Percentiles rank a stretch among this genome's conserved stretches.
Conservation (phyloP, 2,888 invertebrate species). For the Linnaemya tessellans region DNA sequence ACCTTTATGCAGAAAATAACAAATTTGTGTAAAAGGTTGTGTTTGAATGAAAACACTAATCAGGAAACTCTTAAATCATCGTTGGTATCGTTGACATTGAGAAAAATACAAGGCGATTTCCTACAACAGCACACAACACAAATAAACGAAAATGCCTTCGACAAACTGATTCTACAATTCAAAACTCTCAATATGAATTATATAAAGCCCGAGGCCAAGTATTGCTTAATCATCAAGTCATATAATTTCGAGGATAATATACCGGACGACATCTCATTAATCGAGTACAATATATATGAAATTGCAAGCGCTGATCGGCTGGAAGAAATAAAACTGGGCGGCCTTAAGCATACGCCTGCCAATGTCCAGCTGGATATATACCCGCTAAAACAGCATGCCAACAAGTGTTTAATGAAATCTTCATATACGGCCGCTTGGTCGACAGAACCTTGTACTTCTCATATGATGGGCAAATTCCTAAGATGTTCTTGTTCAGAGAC, state of each 20-base stretch:
- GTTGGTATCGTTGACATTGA: slow-evolving; percentile 49
- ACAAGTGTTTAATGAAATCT: slow-evolving; percentile 66
- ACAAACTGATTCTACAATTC: slow-evolving; percentile 61
- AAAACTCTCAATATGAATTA: slow-evolving; percentile 47
- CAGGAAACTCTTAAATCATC: slow-evolving; percentile 55
- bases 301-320: slow-evolving; percentile 8
- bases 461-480: slow-evolving; percentile 54
- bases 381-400: slow-evolving; percentile 49
- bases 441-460: slow-evolving; percentile 50
- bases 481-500: slow-evolving; percentile 65
- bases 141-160: slow-evolving; percentile 61
- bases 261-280: slow-evolving; percentile 45
- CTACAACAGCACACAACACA: slow-evolving; percentile 58
- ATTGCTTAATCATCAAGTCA: slow-evolving; percentile 63
- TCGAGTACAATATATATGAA: slow-evolving; percentile 67
- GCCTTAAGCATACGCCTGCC: background rate
- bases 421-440: slow-evolving; percentile 59
- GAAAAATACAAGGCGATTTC: slow-evolving; percentile 54
- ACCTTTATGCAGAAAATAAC: slow-evolving; percentile 59
- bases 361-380: slow-evolving; percentile 65
- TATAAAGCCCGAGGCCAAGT: slow-evolving; percentile 43
- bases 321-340: slow-evolving; percentile 48
- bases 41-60: slow-evolving; percentile 34
- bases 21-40: slow-evolving; percentile 55
- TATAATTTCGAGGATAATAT: slow-evolving; percentile 51